phyloP scores from a whole-genome alignment of 2,113 vertebrate species.

The Patagioenas fasciata region DNA sequence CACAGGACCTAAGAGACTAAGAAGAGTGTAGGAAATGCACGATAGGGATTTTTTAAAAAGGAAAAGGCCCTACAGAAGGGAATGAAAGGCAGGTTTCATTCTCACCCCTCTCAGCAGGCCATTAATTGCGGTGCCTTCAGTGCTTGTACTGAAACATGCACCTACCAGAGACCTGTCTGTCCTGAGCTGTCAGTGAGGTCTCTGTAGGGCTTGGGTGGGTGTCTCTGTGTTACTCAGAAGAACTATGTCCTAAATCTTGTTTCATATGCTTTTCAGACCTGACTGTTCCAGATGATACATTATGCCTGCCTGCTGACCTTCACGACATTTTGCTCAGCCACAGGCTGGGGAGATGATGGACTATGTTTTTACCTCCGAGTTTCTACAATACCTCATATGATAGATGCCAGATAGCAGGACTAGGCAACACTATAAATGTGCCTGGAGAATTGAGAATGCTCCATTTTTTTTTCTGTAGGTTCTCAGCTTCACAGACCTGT shows the following conservation, averaged over 20 bases:
- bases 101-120: background rate
- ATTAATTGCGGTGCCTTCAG: background rate
- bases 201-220: background rate
- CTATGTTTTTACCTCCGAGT: background rate
- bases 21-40: background rate
- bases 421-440: background rate
- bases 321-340: background rate
- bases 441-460: background rate
- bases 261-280: background rate
- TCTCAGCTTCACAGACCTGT: background rate
- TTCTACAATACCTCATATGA: background rate
- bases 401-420: background rate
- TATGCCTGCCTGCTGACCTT: background rate
- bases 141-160: background rate
- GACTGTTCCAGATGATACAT: background rate
- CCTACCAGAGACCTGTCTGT: background rate
- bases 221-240: background rate
- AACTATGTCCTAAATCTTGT: background rate
- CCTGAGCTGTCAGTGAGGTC: background rate
- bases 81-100: background rate
- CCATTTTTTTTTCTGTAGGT: background rate
- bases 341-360: background rate
- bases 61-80: background rate
- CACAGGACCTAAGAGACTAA: background rate
- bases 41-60: background rate